These are phyloP conservation scores for Hucho hucho DNA, from an alignment of 2,113 vertebrate species.

Conservation along the genomic window DNA sequence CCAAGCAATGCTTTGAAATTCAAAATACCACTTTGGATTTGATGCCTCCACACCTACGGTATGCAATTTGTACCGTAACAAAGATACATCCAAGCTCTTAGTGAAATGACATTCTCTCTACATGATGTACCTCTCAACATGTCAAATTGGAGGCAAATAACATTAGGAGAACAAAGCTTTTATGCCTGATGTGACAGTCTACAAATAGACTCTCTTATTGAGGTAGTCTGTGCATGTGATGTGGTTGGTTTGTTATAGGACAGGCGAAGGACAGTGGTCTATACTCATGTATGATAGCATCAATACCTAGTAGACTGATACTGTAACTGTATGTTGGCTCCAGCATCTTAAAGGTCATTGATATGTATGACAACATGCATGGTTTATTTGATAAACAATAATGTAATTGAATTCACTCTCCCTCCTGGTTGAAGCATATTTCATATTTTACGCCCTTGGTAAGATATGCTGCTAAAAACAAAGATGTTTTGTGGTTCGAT, in stretches of 20 bases:
- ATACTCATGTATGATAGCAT: background rate
- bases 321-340: constrained; percentile 5
- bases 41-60: background rate
- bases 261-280: background rate
- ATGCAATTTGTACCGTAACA: background rate
- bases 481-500: too few species aligned
- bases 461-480: too few species aligned
- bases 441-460: too few species aligned
- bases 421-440: too few species aligned
- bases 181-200: background rate
- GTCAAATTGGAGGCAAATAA: background rate
- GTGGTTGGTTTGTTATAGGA: background rate
- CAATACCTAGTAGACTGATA: constrained; percentile 15
- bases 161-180: background rate
- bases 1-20: background rate
- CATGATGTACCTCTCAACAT: background rate
- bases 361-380: background rate
- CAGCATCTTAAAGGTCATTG: constrained; percentile 10
- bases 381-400: constrained; percentile 12
- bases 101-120: background rate
- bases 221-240: background rate
- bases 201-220: background rate
- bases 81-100: background rate
- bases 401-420: background rate
- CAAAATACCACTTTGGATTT: background rate